Evolutionary conservation across 2,113 vertebrate species (phyloP), one percentile per base, ranked within the genome.

Genomic region (Vombatus ursinus): DNA sequence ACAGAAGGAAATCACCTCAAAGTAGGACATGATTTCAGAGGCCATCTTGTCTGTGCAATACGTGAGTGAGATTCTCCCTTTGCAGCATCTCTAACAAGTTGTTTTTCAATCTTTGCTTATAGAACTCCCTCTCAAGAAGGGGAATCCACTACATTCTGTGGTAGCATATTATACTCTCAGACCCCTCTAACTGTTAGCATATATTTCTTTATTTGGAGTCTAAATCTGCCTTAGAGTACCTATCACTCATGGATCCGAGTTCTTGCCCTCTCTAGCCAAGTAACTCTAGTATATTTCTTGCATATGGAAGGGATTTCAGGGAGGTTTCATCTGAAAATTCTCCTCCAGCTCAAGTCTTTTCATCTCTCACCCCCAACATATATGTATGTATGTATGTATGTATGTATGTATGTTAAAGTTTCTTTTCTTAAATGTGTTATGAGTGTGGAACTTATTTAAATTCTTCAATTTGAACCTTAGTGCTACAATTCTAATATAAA

Each of bases 341-440:
- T 68, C 28, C 57, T 68, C 9, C 26, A 26, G 28, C 11, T 14
- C 11, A 37, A 68, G 28, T 68, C 28, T 37, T 68, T 68, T 68
- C 31, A 68, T 68, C 57, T 12, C 10, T 37, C 12, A 31, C 31
- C 31, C 10, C 3, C 57, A 68, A 31, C 12, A 51, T 9, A 51
- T 49, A 53, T 53, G 57, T 37, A 31, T 68, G 31, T 3, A 31
- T 68, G 22, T 49, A 51, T 51, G 12, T 49, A 53, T 53, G 57
- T 37, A 31, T 68, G 31, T 3, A 31, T 68, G 90, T 84, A 61
- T 26, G 51, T 90, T 93, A 96, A 97, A 44, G 37, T 48, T 92
- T 92, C 92, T 91, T 16, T 52, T 92, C 89, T 95, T 92, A 90
- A 95, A 96, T 93, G 91, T 90, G 31, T 95, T 91, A 52, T 37